Evolutionary conservation across 2,113 vertebrate genomes (phyloP), one percentile per base, ranked within the genome.

Genomic region (Uropsilus gracilis): DNA sequence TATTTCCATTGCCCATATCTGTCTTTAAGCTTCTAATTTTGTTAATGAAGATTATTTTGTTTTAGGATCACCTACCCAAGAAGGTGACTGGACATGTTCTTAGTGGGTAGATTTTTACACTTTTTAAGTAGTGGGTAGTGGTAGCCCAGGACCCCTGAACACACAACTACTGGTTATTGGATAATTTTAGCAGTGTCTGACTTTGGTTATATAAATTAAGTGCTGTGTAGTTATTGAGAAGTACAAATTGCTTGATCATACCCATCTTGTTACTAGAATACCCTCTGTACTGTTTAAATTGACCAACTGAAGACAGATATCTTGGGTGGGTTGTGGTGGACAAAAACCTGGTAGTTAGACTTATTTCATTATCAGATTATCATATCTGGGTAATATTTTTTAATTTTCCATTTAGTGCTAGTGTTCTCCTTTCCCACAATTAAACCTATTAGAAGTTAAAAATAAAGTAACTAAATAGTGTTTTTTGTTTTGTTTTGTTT

Each of bases 371-470:
- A 55, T 57, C n/a, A 59, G 42, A 87, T 59, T 87, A 48, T 72
- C 57, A 77, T 10, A 53, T 2, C 14, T 90, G 37, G 16, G 14
- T 37, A 87, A 44, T 37, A 17, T 28, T 71, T 63, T 24, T 6
- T 30, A 66, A 39, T 57, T 59, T 64, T 44, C 22, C 48, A 37
- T 18, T 82, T 77, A 87, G 39, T 76, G 22, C 64, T 77, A 13
- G 37, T 44, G 84, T 50, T 88, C 12, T 59, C 73, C 55, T 63
- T 89, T 9, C 10, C 28, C 3, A 71, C 16, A 71, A 64, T 82
- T 28, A 82, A 64, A 86, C 55, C 3, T 17, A 48, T 86, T 13
- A 77, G 57, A 20, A 86, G 16, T 82, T 63, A 81, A 90, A 68
- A 89, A 39, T 75, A 44, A 73, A 72, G 17, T 73, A n/a, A 84